These are phyloP conservation scores for Eurois occulta DNA, from an alignment of 2,888 invertebrate species.

Conservation along the genomic window DNA sequence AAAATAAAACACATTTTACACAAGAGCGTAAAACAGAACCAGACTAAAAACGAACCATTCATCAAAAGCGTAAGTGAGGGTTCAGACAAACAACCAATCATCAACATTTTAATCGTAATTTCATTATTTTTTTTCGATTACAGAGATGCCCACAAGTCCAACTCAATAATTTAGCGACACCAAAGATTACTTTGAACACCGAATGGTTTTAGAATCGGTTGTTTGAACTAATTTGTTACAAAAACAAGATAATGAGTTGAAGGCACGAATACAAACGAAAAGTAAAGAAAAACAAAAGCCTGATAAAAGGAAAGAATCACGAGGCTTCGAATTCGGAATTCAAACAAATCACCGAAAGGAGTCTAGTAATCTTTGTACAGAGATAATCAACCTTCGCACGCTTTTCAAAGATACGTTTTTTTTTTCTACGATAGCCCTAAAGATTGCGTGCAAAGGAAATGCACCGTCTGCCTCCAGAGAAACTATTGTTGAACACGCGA, in stretches of 20 bases:
- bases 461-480: constrained; percentile 64
- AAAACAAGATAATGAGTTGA: background rate
- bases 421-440: constrained; percentile 46
- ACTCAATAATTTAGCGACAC: background rate
- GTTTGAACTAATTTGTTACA: too few species aligned
- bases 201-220: background rate
- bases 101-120: background rate
- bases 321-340: constrained; percentile 17
- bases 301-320: background rate
- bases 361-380: constrained; percentile 13
- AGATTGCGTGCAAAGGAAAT: constrained; percentile 71
- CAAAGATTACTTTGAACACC: background rate
- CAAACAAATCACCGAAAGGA: constrained; percentile 42
- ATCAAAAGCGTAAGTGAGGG: background rate
- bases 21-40: background rate
- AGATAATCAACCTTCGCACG: constrained; percentile 41
- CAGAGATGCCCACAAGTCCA: background rate
- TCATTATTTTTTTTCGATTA: background rate
- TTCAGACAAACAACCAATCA: background rate
- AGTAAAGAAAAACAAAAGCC: background rate
- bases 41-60: background rate
- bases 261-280: background rate
- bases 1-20: background rate
- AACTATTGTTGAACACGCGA: constrained; percentile 72
- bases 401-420: constrained; percentile 51